These are phyloP conservation scores for Glareola pratincola DNA, from an alignment of 2,113 vertebrate genomes.

Conservation along the genomic window DNA sequence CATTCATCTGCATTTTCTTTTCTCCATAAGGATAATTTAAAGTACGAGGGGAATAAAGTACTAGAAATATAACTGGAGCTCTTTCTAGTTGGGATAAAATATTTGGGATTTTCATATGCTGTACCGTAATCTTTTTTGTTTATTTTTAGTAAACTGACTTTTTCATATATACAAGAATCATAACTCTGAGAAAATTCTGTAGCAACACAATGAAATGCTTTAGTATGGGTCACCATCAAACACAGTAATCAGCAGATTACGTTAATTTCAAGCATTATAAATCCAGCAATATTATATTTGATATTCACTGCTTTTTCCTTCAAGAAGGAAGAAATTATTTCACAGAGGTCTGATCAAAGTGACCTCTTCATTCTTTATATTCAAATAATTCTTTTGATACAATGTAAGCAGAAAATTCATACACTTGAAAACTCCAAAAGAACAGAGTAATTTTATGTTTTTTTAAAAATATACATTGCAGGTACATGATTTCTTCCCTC, in stretches of 20 bases:
- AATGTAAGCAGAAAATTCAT: background rate
- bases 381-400: background rate
- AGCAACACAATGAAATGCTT: background rate
- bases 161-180: background rate
- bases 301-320: background rate
- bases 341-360: background rate
- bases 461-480: background rate
- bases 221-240: background rate
- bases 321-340: background rate
- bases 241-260: background rate
- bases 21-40: background rate
- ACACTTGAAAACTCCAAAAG: background rate
- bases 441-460: background rate
- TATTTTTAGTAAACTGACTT: background rate
- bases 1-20: background rate
- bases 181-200: background rate
- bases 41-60: background rate
- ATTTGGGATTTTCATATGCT: background rate
- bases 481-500: background rate
- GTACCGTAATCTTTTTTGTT: background rate
- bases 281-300: background rate
- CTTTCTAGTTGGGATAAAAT: background rate
- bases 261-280: background rate
- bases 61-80: background rate
- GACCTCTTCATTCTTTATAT: background rate